Evolutionary conservation across 92 coral and sea anemone species (phyloP).

Genomic region (Epizoanthus stellaris): DNA sequence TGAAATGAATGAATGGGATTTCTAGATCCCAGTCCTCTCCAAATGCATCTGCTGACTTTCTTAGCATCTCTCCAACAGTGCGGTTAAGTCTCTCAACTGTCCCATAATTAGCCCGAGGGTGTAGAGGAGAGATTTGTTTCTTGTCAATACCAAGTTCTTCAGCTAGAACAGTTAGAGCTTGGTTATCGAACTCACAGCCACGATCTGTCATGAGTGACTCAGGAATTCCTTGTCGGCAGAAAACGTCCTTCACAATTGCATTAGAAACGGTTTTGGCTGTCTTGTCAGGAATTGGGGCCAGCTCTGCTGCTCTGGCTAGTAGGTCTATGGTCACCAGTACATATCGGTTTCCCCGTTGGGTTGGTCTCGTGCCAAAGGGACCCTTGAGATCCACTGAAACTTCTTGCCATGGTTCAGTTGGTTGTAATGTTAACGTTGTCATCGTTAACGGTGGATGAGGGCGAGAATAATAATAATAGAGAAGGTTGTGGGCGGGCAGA

Average conservation of each 20-base stretch:
- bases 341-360: conserved; percentile 10
- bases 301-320: conserved; percentile 15
- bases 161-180: conserved; percentile 30
- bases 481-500: conserved; percentile 17
- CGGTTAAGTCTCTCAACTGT: conserved; percentile 40
- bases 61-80: conserved; percentile 34
- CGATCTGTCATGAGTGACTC: conserved; percentile 26
- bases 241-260: conserved; percentile 19
- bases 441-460: no score
- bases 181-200: conserved; percentile 31
- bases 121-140: conserved; percentile 32
- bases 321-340: conserved; percentile 12
- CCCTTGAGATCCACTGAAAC: conserved; percentile 17
- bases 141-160: conserved; percentile 33
- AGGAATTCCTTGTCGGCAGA: conserved; percentile 33
- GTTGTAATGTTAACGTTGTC: not conserved
- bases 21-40: conserved; percentile 45
- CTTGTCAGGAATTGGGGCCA: conserved; percentile 30
- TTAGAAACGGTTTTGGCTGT: conserved; percentile 33
- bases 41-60: not conserved
- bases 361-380: conserved; percentile 29
- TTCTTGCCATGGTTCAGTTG: conserved; percentile 19
- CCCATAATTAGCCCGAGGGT: conserved; percentile 27
- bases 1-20: conserved; percentile 38
- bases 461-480: no score